Percentiles rank a stretch among this genome's conserved stretches.
These are phyloP conservation scores for Drosophila pandora DNA, from an alignment of 1,140 invertebrate species.

Conservation along the genomic window DNA sequence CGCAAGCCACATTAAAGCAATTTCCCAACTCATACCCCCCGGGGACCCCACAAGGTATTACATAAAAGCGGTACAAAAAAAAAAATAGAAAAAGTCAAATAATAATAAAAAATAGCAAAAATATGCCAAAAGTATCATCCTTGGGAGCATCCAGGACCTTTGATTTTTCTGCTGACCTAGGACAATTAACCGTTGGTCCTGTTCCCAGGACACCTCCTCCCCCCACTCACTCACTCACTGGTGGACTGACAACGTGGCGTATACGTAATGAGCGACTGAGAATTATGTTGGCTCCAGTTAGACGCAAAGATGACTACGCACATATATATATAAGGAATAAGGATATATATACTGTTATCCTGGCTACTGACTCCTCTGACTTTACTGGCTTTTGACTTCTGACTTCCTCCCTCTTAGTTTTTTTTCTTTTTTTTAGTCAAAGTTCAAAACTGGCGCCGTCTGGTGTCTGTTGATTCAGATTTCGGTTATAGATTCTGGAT, in stretches of 20 bases:
- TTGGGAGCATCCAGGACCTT: background rate
- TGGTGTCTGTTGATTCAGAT: slow-evolving; percentile 49
- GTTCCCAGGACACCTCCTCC: background rate
- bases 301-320: slow-evolving; percentile 72
- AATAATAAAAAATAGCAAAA: background rate
- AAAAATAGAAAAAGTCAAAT: slow-evolving; percentile 5
- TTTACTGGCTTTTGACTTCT: slow-evolving; percentile 1
- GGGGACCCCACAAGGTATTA: slow-evolving; percentile 9
- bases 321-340: slow-evolving; percentile 28
- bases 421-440: slow-evolving; percentile 21
- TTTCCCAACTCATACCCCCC: slow-evolving; percentile 39
- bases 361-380: background rate
- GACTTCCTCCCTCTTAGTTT: background rate
- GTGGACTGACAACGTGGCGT: slow-evolving; percentile 11
- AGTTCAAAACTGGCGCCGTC: slow-evolving; percentile 37
- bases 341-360: background rate
- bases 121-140: background rate
- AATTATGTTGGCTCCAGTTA: slow-evolving; percentile 78
- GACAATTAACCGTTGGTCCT: slow-evolving; percentile 25
- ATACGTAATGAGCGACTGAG: slow-evolving; percentile 32
- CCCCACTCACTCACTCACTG: no score
- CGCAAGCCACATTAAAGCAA: slow-evolving; percentile 77
- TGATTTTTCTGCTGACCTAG: slow-evolving; percentile 39
- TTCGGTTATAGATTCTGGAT: slow-evolving; percentile 50
- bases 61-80: slow-evolving; percentile 35